These are phyloP conservation scores for Oreortyx pictus DNA, from an alignment of 2,797 vertebrate genomes.

Conservation along the genomic window DNA sequence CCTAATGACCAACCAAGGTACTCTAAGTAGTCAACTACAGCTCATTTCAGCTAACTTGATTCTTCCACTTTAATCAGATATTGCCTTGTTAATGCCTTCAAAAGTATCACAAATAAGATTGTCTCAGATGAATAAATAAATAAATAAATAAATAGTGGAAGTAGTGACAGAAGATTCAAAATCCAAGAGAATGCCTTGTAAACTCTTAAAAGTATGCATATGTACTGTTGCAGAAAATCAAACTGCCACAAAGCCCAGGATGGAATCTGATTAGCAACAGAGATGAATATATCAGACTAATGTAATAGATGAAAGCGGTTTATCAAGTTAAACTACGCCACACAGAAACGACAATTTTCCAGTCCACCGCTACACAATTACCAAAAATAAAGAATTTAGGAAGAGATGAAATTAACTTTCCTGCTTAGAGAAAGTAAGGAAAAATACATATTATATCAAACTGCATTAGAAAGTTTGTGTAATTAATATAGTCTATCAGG, in stretches of 20 bases:
- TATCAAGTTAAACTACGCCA: too few species aligned
- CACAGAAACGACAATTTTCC: too few species aligned
- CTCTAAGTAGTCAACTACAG: neutral
- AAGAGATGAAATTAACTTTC: neutral
- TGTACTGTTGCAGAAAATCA: neutral
- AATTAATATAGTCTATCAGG: neutral
- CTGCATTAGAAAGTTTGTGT: neutral
- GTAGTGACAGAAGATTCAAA: neutral
- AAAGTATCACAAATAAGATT: neutral
- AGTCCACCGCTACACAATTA: too few species aligned
- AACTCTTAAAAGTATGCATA: neutral
- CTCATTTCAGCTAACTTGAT: neutral
- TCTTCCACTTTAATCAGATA: neutral
- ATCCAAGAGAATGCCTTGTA: neutral
- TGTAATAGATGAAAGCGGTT: too few species aligned
- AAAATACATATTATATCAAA: fast-evolving
- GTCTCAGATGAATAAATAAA: neutral
- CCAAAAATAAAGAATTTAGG: neutral
- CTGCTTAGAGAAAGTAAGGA: neutral
- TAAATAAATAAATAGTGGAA: neutral
- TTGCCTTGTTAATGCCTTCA: neutral
- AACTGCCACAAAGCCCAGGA: neutral
- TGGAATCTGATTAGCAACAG: neutral
- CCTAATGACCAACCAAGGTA: neutral
- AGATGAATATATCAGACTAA: too few species aligned